Conservation (phyloP, 1,140 invertebrate genomes). For the Apis dorsata region DNA sequence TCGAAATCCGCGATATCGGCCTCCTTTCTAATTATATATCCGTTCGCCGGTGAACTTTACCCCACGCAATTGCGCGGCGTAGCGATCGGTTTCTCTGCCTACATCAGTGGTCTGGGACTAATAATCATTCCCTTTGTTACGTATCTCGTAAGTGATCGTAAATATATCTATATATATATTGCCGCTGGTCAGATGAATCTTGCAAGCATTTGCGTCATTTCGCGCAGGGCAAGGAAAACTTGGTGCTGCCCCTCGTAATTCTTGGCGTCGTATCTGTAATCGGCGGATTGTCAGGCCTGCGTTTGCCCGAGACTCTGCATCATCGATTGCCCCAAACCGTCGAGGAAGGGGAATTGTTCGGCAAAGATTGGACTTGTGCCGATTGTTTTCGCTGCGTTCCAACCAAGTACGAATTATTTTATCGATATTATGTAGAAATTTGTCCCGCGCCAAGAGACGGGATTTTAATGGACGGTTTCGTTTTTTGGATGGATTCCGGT, state of each 20-base stretch:
- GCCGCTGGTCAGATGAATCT: neutral
- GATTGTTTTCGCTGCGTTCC: slow-evolving; percentile 87
- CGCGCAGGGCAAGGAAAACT: slow-evolving; percentile 88
- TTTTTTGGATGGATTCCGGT: neutral
- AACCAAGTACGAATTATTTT: slow-evolving; percentile 78
- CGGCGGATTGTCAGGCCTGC: slow-evolving; percentile 88
- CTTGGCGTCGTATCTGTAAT: slow-evolving; percentile 89
- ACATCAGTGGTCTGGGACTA: slow-evolving; percentile 91
- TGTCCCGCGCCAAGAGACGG: neutral
- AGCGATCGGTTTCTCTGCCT: slow-evolving; percentile 93
- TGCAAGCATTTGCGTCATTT: slow-evolving; percentile 34
- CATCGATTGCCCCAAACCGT: slow-evolving; percentile 89
- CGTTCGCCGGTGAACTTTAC: slow-evolving; percentile 93
- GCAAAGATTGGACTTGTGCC: slow-evolving; percentile 88
- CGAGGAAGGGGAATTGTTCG: slow-evolving; percentile 92
- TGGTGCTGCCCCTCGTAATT: slow-evolving; percentile 90
- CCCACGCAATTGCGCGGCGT: slow-evolving; percentile 92
- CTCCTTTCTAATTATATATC: slow-evolving; percentile 94
- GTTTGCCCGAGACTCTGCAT: slow-evolving; percentile 91
- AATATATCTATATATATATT: neutral
- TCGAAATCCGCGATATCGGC: slow-evolving; percentile 95
- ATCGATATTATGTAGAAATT: neutral
- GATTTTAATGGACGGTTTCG: neutral
- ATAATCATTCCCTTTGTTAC: slow-evolving; percentile 95
- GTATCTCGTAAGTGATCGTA: slow-evolving; percentile 85